Percentiles rank a stretch among this genome's conserved stretches.
phyloP scores from a whole-genome alignment of 2,888 invertebrate genomes.

The Rhagophthalmus giganteus region DNA sequence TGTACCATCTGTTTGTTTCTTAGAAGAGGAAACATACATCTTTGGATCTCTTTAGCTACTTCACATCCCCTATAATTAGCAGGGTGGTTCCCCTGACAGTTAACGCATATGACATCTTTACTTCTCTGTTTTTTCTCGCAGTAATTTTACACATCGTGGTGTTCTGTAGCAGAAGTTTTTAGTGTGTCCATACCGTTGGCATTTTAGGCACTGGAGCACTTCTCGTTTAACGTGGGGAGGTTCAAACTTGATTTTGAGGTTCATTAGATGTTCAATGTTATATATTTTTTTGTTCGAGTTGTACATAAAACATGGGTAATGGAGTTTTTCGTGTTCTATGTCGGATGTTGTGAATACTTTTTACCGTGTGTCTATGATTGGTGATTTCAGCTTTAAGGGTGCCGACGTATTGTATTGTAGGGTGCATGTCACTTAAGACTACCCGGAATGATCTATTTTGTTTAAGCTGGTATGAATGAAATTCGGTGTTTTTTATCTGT shows the following conservation, averaged over 20 bases:
- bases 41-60: background rate
- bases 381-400: slow-evolving; percentile 2
- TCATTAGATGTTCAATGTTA: slow-evolving; percentile 7
- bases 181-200: no score
- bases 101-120: background rate
- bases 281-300: slow-evolving; percentile 3
- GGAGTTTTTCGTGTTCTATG: background rate
- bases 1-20: background rate
- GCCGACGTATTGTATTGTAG: no score
- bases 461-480: slow-evolving; percentile 6
- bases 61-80: background rate
- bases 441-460: no score
- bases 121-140: no score
- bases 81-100: background rate
- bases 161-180: no score
- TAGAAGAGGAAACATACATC: background rate
- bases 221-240: slow-evolving; percentile 2
- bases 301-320: background rate
- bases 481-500: slow-evolving; percentile 9
- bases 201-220: no score
- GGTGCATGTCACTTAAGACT: slow-evolving; percentile 8
- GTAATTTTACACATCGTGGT: background rate
- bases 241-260: slow-evolving; percentile 5
- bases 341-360: no score
- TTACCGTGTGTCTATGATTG: background rate